phyloP scores from a whole-genome alignment of 2,888 invertebrate species.

The Drosophila subsilvestris region DNA sequence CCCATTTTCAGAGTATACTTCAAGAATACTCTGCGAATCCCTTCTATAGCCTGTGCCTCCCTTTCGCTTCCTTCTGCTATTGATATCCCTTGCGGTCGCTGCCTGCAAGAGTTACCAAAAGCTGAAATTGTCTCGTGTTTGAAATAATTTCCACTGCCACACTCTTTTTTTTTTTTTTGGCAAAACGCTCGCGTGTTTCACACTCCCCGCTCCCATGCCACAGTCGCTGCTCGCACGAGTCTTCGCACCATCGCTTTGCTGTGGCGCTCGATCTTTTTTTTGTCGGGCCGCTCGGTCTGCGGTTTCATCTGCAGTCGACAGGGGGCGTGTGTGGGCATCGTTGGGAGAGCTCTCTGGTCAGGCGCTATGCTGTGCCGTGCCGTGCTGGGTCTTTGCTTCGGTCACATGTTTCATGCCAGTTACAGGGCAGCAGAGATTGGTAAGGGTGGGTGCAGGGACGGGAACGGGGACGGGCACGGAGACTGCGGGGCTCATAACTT shows the following conservation, averaged over 20 bases:
- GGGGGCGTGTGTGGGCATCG: slow-evolving; percentile 52
- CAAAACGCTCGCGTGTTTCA: neutral
- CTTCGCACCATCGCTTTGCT: slow-evolving; percentile 9
- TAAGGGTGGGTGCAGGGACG: neutral
- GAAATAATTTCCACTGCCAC: slow-evolving; percentile 61
- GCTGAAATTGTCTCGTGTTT: slow-evolving; percentile 63
- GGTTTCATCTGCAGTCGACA: slow-evolving; percentile 75
- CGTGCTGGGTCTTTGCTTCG: slow-evolving; percentile 39
- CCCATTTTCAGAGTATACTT: too few relatives aligned
- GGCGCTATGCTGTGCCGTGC: neutral
- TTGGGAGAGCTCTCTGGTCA: neutral
- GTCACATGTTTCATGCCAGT: slow-evolving; percentile 78
- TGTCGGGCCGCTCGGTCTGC: slow-evolving; percentile 52
- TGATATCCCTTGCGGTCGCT: slow-evolving; percentile 27
- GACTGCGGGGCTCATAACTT: slow-evolving; percentile 67
- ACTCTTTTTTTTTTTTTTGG: slow-evolving; percentile 11
- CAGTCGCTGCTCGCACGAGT: neutral
- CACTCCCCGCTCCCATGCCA: neutral
- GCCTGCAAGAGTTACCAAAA: slow-evolving; percentile 2
- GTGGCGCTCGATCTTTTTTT: slow-evolving; percentile 10
- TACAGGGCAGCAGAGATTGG: slow-evolving; percentile 49
- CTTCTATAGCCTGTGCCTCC: too few relatives aligned
- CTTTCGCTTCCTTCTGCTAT: neutral
- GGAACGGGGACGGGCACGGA: neutral
- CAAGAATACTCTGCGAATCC: too few relatives aligned